A percentile compares a stretch with the other conserved stretches of the same genome.
These are phyloP conservation scores for Plectrocnemia conspersa DNA, from an alignment of 1,140 invertebrate species.

Conservation along the genomic window DNA sequence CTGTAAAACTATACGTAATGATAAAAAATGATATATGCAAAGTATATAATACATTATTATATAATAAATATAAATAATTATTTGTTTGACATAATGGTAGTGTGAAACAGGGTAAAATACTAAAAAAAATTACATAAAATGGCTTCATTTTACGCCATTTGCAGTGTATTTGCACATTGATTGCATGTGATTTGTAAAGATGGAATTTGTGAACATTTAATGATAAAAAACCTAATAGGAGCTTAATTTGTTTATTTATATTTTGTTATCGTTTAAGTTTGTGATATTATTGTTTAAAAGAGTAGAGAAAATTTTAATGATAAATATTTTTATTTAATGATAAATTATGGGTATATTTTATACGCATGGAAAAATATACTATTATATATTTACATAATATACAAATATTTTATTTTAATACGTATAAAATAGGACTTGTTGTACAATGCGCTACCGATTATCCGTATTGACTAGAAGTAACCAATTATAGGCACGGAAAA, in stretches of 20 bases:
- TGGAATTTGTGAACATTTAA: not conserved
- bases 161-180: conserved; percentile 10
- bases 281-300: conserved; percentile 1
- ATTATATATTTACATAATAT: not conserved
- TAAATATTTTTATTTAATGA: not conserved
- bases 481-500: too few species aligned
- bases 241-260: conserved; percentile 1
- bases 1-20: conserved; percentile 27
- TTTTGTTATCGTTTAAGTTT: not conserved
- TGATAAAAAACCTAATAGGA: conserved; percentile 3
- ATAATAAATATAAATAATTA: conserved; percentile 18
- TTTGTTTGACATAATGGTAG: conserved; percentile 27
- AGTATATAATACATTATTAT: conserved; percentile 13
- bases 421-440: too few species aligned
- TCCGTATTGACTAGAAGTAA: too few species aligned
- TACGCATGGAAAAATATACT: not conserved
- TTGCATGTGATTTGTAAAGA: conserved; percentile 9
- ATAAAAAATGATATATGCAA: conserved; percentile 16
- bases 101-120: conserved; percentile 27
- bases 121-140: conserved; percentile 12
- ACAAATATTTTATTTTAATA: too few species aligned
- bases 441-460: too few species aligned
- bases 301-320: conserved; percentile 6
- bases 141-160: conserved; percentile 8
- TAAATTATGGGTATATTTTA: not conserved